Conservation (phyloP, 1,140 invertebrate species). For the Conus betulinus region DNA sequence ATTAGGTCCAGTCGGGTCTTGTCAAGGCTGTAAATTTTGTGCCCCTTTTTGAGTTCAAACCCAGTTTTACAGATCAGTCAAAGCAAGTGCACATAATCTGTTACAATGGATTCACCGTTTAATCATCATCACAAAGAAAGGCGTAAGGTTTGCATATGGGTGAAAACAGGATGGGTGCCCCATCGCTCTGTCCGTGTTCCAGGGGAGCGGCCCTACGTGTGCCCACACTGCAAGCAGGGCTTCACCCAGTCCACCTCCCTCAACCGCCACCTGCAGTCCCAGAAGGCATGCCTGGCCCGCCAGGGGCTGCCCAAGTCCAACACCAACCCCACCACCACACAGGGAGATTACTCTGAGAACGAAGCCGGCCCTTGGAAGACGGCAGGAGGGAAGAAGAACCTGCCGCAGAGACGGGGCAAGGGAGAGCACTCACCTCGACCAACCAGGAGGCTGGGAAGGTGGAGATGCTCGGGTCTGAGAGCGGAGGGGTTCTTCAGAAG, state of each 20-base stretch:
- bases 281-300: constrained; percentile 28
- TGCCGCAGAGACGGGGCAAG: too few species aligned
- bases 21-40: too few species aligned
- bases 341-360: neutral
- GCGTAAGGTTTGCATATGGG: too few species aligned
- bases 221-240: constrained; percentile 69
- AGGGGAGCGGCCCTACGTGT: constrained; percentile 65
- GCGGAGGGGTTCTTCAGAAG: neutral
- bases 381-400: neutral
- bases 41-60: too few species aligned
- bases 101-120: too few species aligned
- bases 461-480: neutral
- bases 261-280: constrained; percentile 32
- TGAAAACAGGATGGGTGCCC: too few species aligned
- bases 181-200: neutral
- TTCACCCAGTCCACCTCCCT: constrained; percentile 65
- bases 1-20: neutral
- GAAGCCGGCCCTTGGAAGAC: neutral
- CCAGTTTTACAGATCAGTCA: too few species aligned
- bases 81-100: too few species aligned
- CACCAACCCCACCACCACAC: neutral
- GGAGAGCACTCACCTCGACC: too few species aligned
- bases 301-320: constrained; percentile 70
- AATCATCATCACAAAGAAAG: too few species aligned
- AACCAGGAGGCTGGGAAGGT: too few species aligned